Percentiles rank a stretch among this genome's conserved stretches.
These are phyloP conservation scores for Acanthococcus lagerstroemiae DNA, from an alignment of 2,888 invertebrate genomes.

Conservation along the genomic window DNA sequence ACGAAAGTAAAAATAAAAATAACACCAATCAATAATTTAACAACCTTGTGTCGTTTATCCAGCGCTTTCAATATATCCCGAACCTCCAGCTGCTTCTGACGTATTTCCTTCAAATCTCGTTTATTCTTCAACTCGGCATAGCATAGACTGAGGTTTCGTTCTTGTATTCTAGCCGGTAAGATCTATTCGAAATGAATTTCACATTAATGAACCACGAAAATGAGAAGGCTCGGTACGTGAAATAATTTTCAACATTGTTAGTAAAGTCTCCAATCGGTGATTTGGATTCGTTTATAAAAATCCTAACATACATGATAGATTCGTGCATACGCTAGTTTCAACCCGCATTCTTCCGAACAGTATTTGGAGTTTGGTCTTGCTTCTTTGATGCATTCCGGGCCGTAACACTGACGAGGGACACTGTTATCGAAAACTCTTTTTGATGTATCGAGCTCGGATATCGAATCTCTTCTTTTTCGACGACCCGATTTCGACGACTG, in stretches of 20 bases:
- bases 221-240: no score
- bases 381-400: conserved; percentile 72
- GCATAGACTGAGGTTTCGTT: conserved; percentile 81
- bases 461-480: conserved; percentile 38
- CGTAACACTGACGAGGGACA: conserved; percentile 68
- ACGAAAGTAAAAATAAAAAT: not conserved
- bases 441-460: conserved; percentile 33
- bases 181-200: conserved; percentile 46
- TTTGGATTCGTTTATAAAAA: not conserved
- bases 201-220: no score
- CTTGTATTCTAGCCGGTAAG: conserved; percentile 81
- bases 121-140: conserved; percentile 74
- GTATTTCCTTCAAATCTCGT: conserved; percentile 60
- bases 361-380: conserved; percentile 80
- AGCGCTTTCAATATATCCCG: conserved; percentile 67
- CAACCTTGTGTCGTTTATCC: conserved; percentile 58
- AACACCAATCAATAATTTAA: not conserved
- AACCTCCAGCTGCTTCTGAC: conserved; percentile 68
- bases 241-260: no score
- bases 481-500: conserved; percentile 31
- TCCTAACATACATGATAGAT: conserved; percentile 58
- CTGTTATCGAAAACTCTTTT: conserved; percentile 20
- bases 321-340: conserved; percentile 72
- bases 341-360: conserved; percentile 84
- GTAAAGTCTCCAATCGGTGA: no score